Evolutionary conservation across 1,140 invertebrate species (phyloP), one percentile per base, ranked within the genome.

Genomic region (Mycetomoellerius zeteki): DNA sequence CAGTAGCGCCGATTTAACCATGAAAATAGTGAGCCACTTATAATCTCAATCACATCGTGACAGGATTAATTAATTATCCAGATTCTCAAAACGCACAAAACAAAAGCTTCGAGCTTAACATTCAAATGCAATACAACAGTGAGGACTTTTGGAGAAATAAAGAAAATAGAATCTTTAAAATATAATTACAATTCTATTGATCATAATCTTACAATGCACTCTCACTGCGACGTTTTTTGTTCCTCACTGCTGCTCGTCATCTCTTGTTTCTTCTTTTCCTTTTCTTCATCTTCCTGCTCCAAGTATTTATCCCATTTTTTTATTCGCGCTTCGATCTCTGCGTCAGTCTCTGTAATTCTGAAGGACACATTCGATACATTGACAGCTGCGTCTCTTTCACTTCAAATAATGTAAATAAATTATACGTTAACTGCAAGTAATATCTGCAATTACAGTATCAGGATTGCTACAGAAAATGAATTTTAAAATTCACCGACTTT

Each of bases 271-370:
- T 94, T 78, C 65, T 84, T 86, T 87, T 90, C 91, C 60, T 93
- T 96, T 27, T 93, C 96, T 24, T 94, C 90, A 47, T 93, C 96
- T 37, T 93, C 96, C 24, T 94, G 93, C 89, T 97, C 97, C 88
- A 99, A 95, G 94, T 97, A 99, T 88, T 98, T 96, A 88, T 98
- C 97, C 99, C 99, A 99, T 89, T 98, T 97, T 30, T 97, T 96
- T 37, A 99, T 94, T 86, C 99, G 95, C 82, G 97, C 96, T 81
- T 97, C 97, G 5, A 97, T 97, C 94, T 99, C 98, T 69, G 97
- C 97, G 92, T 99, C 98, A 0, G 99, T 99, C 95, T 99, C 99
- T 78, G 97, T 96, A 90, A 99, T 97, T 93, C 97, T 97, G 85
- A 87, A 95, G 62, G 91, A 73, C 7, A 60, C 30, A 85, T 71